Evolutionary conservation across 2,113 vertebrate species (phyloP).

Genomic region (Phalacrocorax brasilianus): DNA sequence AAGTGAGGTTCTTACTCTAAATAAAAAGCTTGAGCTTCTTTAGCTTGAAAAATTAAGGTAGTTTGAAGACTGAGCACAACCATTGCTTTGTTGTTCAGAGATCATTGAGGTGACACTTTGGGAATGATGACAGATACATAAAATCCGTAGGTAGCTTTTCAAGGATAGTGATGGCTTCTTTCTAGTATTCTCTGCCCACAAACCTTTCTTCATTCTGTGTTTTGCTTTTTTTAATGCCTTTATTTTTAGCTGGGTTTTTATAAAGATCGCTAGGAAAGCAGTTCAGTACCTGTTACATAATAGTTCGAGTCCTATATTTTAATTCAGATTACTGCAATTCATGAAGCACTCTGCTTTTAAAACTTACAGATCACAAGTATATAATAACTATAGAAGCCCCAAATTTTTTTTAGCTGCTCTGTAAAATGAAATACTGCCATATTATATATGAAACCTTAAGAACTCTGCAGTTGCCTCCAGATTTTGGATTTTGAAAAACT

Average conservation of each 20-base stretch:
- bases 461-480: not conserved
- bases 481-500: not conserved
- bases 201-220: not conserved
- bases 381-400: not conserved
- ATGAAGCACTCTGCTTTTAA: not conserved
- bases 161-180: not conserved
- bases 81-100: not conserved
- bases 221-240: not conserved
- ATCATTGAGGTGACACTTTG: not conserved
- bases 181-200: not conserved
- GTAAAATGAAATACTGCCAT: not conserved
- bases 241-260: conserved; percentile 13
- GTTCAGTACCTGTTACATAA: not conserved
- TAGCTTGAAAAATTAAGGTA: not conserved
- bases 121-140: not conserved
- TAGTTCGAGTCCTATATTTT: not conserved
- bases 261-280: not conserved
- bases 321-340: not conserved
- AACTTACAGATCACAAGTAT: not conserved
- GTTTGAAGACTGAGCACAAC: not conserved
- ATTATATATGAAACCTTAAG: not conserved
- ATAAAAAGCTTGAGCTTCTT: not conserved
- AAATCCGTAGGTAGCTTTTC: not conserved
- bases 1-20: not conserved
- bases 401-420: not conserved